Evolutionary conservation across 1,140 invertebrate species (phyloP).

Genomic region (Neuroterus valhalla): DNA sequence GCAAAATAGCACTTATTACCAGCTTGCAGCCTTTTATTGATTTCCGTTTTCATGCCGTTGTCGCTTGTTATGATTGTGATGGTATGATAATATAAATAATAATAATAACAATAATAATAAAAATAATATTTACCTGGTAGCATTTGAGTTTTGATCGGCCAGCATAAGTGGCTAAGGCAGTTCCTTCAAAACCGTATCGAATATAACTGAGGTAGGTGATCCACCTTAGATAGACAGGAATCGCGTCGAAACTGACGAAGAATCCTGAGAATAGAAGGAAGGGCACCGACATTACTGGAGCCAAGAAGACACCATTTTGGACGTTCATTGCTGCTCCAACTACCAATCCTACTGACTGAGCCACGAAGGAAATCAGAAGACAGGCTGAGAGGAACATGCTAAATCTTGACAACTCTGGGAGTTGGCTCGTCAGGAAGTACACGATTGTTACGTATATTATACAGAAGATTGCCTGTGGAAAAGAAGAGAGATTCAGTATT

Average conservation of each 20-base stretch:
- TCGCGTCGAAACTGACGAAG: constrained; percentile 97
- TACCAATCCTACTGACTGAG: constrained; percentile 95
- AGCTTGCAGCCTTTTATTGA: too few relatives aligned
- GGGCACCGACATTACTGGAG: constrained; percentile 95
- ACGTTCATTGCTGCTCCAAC: constrained; percentile 97
- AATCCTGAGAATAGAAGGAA: constrained; percentile 96
- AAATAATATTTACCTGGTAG: constrained; percentile 75
- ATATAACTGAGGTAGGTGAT: constrained; percentile 97
- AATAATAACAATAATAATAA: too few relatives aligned
- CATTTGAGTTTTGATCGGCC: constrained; percentile 87
- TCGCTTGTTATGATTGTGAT: too few relatives aligned
- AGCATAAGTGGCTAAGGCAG: constrained; percentile 94
- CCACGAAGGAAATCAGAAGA: constrained; percentile 94
- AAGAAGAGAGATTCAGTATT: constrained; percentile 14
- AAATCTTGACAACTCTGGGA: constrained; percentile 87
- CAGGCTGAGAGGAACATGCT: constrained; percentile 92
- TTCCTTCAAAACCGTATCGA: constrained; percentile 96
- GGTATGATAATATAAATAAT: too few relatives aligned
- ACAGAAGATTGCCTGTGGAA: constrained; percentile 88
- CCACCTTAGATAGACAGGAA: constrained; percentile 95
- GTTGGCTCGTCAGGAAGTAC: constrained; percentile 96
- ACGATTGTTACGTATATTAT: constrained; percentile 94
- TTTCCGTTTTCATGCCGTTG: too few relatives aligned
- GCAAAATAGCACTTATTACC: too few relatives aligned
- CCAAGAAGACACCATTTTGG: constrained; percentile 96